Percentiles rank a stretch among this genome's conserved stretches.
phyloP scores from a whole-genome alignment of 2,113 vertebrate species.

The Pandion haliaetus region DNA sequence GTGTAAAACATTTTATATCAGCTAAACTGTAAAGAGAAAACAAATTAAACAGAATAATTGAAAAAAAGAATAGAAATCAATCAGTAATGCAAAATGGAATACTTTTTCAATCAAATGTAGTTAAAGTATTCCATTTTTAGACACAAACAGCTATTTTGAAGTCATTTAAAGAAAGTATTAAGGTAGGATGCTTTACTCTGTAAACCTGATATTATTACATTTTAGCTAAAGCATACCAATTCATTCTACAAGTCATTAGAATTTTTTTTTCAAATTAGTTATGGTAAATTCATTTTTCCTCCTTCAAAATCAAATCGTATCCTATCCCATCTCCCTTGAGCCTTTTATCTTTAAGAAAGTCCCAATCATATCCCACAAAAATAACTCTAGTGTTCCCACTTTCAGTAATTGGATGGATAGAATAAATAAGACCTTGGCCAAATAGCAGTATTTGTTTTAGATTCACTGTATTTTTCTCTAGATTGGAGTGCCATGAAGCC shows the following conservation, averaged over 20 bases:
- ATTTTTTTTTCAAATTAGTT: background rate
- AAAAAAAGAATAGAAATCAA: background rate
- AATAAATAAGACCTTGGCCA: background rate
- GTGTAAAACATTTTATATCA: background rate
- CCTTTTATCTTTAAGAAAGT: background rate
- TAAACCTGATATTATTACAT: background rate
- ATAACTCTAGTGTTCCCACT: background rate
- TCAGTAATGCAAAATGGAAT: background rate
- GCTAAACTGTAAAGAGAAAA: background rate
- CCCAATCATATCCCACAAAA: background rate
- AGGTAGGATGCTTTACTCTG: background rate
- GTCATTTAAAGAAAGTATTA: background rate
- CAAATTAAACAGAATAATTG: background rate
- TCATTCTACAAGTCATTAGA: background rate
- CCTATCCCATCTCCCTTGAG: background rate
- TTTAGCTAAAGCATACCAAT: background rate
- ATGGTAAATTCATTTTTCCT: background rate
- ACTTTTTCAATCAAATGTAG: background rate
- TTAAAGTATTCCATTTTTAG: background rate
- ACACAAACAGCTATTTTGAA: background rate
- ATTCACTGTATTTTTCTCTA: background rate
- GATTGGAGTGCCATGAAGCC: background rate
- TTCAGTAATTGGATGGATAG: background rate
- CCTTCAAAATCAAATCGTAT: background rate
- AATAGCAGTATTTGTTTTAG: background rate